Evolutionary conservation across 2,113 vertebrate species (phyloP).

Genomic region (Tricholaema leucomelas): DNA sequence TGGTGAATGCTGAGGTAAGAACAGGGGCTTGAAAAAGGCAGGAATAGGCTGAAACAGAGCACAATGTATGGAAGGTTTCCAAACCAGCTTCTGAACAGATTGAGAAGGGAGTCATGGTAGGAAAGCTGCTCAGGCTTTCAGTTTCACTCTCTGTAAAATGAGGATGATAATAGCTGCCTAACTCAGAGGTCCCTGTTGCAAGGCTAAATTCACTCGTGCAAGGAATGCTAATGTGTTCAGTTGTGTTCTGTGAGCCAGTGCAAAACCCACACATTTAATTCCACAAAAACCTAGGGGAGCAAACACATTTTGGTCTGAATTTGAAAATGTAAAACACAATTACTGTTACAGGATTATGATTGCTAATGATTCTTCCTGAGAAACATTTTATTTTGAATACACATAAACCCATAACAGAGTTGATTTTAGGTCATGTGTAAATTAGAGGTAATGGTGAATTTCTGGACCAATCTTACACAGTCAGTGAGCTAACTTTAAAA

Average conservation of each 20-base stretch:
- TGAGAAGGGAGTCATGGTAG: background rate
- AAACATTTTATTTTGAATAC: background rate
- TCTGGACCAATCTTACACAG: background rate
- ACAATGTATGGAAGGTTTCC: background rate
- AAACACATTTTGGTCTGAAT: background rate
- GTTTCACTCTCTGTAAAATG: background rate
- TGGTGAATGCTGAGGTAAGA: background rate
- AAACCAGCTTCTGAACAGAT: background rate
- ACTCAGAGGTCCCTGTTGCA: background rate
- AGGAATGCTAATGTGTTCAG: background rate
- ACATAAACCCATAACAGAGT: fast-evolving
- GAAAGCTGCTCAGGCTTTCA: background rate
- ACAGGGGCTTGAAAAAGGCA: background rate
- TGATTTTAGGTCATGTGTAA: background rate
- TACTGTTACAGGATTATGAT: background rate
- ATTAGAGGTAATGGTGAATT: background rate
- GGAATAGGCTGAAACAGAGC: background rate
- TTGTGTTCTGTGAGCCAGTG: background rate
- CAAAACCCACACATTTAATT: background rate
- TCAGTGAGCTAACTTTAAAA: background rate
- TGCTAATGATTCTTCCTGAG: background rate
- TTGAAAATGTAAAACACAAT: background rate
- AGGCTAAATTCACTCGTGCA: background rate
- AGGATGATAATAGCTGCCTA: background rate
- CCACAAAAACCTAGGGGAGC: background rate